These are phyloP conservation scores for Cuniculus paca DNA, from an alignment of 2,797 vertebrate genomes.

Conservation along the genomic window DNA sequence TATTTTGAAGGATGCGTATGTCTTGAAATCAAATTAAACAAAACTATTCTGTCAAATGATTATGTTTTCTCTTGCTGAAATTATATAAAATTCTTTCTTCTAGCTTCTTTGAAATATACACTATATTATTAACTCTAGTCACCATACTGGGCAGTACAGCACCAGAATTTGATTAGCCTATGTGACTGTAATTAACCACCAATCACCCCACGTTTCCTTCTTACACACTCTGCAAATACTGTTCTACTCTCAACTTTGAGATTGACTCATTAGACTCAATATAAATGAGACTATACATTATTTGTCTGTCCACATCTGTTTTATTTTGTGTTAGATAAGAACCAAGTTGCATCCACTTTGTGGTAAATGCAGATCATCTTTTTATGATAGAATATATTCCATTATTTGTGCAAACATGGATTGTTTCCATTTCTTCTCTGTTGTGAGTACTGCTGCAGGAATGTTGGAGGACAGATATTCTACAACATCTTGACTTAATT, in stretches of 20 bases:
- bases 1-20: neutral
- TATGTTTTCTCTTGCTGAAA: neutral
- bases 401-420: neutral
- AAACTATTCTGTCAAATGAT: neutral
- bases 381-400: neutral
- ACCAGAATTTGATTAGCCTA: neutral
- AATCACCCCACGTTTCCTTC: neutral
- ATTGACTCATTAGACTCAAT: too few species aligned
- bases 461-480: too few species aligned
- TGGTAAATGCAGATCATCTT: neutral
- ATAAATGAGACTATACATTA: neutral
- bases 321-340: neutral
- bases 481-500: neutral
- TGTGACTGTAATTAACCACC: neutral
- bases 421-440: neutral
- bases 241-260: neutral
- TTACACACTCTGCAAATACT: neutral
- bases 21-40: neutral
- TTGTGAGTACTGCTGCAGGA: neutral
- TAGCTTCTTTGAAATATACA: neutral
- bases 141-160: neutral
- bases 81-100: neutral
- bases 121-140: neutral
- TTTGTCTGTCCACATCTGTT: too few species aligned
- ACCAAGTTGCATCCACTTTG: neutral